Conservation (phyloP, 2,888 invertebrate genomes). For the Lymantria dispar region DNA sequence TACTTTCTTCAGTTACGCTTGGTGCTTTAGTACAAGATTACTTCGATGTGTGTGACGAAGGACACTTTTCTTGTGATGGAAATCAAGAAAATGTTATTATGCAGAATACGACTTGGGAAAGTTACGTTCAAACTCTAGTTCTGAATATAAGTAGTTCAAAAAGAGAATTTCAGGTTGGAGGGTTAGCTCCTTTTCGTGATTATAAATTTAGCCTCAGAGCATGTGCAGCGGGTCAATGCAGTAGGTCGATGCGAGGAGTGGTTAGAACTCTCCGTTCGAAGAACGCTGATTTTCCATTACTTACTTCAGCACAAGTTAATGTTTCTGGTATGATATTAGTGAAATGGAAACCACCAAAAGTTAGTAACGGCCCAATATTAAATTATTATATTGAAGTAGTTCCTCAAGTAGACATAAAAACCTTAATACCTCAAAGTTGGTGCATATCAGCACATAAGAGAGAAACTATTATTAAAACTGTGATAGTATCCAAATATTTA, state of each 20-base stretch:
- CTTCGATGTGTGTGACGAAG: constrained; percentile 58
- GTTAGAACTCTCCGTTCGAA: constrained; percentile 54
- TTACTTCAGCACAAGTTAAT: constrained; percentile 36
- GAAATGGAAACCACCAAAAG: constrained; percentile 57
- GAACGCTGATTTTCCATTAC: constrained; percentile 51
- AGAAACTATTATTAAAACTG: constrained; percentile 34
- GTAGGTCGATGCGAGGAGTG: constrained; percentile 54
- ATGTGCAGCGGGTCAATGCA: constrained; percentile 53
- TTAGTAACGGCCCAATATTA: constrained; percentile 64
- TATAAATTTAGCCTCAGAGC: constrained; percentile 65
- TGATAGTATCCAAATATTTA: constrained; percentile 39
- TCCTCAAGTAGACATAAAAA: constrained; percentile 36
- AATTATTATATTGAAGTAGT: constrained; percentile 61
- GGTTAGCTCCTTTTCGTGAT: constrained; percentile 65
- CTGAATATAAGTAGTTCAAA: constrained; percentile 46
- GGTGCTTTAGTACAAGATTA: constrained; percentile 59
- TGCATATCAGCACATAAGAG: constrained; percentile 48
- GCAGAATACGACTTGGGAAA: constrained; percentile 46
- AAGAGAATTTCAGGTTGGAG: constrained; percentile 49
- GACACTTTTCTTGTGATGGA: constrained; percentile 43
- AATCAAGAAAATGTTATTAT: constrained; percentile 38
- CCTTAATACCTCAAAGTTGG: constrained; percentile 49
- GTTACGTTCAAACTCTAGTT: constrained; percentile 47
- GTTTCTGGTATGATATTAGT: constrained; percentile 46
- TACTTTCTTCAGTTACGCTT: constrained; percentile 50